Conservation (phyloP, 2,797 vertebrate genomes). For the Antrozous pallidus region DNA sequence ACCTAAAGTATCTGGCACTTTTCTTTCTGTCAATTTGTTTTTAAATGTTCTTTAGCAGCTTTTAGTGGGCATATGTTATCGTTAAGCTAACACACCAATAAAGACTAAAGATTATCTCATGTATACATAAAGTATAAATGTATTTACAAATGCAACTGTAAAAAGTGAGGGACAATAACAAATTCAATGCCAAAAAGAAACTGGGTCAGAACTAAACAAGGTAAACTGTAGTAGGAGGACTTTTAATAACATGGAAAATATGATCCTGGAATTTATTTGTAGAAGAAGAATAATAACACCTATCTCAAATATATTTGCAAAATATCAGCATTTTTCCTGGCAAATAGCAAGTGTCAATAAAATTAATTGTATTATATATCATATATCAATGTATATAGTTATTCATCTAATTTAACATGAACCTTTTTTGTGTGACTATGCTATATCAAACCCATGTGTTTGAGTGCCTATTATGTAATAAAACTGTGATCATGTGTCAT, state of each 20-base stretch:
- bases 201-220: background rate
- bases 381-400: background rate
- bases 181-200: conserved; percentile 29
- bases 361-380: background rate
- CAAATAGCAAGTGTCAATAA: background rate
- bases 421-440: background rate
- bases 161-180: background rate
- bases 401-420: conserved; percentile 18
- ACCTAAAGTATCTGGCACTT: conserved; percentile 49
- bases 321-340: background rate
- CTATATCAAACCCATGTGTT: background rate
- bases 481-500: background rate
- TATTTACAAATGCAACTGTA: background rate
- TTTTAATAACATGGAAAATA: background rate
- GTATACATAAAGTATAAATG: background rate
- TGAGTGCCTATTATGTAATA: background rate
- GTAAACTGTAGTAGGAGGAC: background rate
- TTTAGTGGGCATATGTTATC: background rate
- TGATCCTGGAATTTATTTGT: background rate
- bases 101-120: background rate
- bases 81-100: conserved; percentile 49
- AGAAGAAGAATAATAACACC: background rate
- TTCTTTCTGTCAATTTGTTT: conserved; percentile 53
- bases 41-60: conserved; percentile 57
- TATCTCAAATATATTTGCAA: background rate